A percentile compares a stretch with the other conserved stretches of the same genome.
Conservation (phyloP, 2,113 vertebrate species). For the Desmodus rotundus region DNA sequence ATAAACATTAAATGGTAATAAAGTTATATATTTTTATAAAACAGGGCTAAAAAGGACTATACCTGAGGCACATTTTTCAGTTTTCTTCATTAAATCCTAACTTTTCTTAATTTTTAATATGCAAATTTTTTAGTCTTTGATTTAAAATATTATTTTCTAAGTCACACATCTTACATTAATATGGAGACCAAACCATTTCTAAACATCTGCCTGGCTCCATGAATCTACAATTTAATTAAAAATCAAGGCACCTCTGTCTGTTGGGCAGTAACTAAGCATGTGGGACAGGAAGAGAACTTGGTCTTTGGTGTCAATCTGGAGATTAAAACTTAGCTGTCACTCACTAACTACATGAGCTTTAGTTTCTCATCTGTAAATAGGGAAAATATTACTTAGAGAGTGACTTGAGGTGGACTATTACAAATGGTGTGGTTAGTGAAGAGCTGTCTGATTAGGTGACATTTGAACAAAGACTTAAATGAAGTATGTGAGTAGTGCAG, state of each 20-base stretch:
- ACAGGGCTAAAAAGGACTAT: background rate
- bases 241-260: background rate
- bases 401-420: background rate
- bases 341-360: background rate
- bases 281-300: background rate
- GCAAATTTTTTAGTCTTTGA: background rate
- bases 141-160: background rate
- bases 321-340: background rate
- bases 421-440: background rate
- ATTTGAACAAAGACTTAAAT: background rate
- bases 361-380: background rate
- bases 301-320: background rate
- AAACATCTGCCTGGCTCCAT: background rate
- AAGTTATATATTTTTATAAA: background rate
- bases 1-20: background rate
- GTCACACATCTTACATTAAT: background rate
- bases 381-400: background rate
- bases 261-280: background rate
- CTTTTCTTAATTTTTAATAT: slow-evolving; percentile 8
- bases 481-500: background rate
- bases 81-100: background rate
- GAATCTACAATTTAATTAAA: background rate
- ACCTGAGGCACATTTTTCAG: background rate
- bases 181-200: background rate
- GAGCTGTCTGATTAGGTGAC: background rate